These are phyloP conservation scores for Automeris io DNA, from an alignment of 2,888 invertebrate genomes.

Conservation along the genomic window DNA sequence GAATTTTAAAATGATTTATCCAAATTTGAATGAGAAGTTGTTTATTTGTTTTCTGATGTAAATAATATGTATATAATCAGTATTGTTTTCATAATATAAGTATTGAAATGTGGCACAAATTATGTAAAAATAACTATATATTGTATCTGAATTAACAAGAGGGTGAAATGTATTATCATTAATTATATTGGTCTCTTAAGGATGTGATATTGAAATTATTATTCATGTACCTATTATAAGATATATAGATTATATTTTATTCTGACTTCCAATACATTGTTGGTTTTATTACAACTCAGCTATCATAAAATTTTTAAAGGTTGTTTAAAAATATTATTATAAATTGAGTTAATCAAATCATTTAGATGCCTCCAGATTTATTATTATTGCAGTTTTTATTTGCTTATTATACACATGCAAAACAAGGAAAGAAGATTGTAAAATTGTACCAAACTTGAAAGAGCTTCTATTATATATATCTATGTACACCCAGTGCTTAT, in stretches of 20 bases:
- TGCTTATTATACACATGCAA: too few relatives aligned
- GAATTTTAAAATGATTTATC: neutral
- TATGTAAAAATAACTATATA: neutral
- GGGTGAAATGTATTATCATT: conserved; percentile 15
- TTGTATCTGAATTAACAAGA: conserved; percentile 1
- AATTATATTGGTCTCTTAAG: conserved; percentile 55
- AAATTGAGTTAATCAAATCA: too few relatives aligned
- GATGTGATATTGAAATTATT: conserved; percentile 47
- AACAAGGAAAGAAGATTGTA: too few relatives aligned
- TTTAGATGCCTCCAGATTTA: too few relatives aligned
- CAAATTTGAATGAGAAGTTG: neutral
- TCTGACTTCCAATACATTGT: conserved; percentile 4
- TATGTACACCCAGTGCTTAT: too few relatives aligned
- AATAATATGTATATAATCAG: conserved; percentile 5
- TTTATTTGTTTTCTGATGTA: conserved; percentile 2
- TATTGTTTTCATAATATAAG: conserved; percentile 6
- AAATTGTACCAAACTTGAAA: too few relatives aligned
- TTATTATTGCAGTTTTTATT: too few relatives aligned
- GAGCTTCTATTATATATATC: too few relatives aligned
- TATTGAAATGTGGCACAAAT: conserved; percentile 5
- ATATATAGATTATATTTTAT: neutral
- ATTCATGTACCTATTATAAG: conserved; percentile 10
- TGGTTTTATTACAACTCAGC: conserved; percentile 4
- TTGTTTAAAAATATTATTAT: too few relatives aligned
- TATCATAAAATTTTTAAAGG: too few relatives aligned